Base-by-base conservation (phyloP, 37 sponge, comb jelly and placozoan species). In the Lycopodina hypogea region DNA sequence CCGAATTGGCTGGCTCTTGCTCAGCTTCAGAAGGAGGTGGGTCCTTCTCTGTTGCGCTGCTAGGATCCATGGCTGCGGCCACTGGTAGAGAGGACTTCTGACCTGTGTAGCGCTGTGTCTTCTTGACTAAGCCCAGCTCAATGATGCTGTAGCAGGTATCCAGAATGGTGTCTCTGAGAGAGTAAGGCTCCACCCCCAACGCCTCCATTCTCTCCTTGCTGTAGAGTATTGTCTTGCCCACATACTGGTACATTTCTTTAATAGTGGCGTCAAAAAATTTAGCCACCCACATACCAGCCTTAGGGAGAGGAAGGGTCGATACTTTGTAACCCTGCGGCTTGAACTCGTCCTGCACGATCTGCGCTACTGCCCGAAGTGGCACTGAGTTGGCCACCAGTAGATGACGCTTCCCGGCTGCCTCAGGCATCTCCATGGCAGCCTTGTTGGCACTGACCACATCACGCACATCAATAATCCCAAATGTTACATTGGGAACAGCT, bases 371-470 rank as follows among this genome's bases (percentile, higher is more conserved):
- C 41, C 34, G 77, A 52, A 80, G 38, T 58, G 69, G 79, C n/a
- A 92, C 15, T 26, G 45, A 74, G 24, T 52, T 52, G 14, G 23
- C 48, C 12, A 38, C n/a, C 11, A 83, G 40, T 18, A 91, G 45
- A 60, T 72, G 78, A 0, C 96, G 73, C n/a, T 86, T 85, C 3
- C 92, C 95, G 35, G 73, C 75, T 33, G 92, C 92, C 29, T 85
- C 90, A 1, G 84, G 80, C 29, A 62, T 83, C 24, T 84, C 78
- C 89, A 96, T 83, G 35, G 94, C 97, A 7, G 83, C 82, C 69
- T 93, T 86, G 69, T 93, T 87, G 23, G 87, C 94, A 17, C 75
- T 81, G n/a, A 89, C 92, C 21, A 93, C 92, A 83, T 96, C 97
- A 30, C 97, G 81, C 0, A 96, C 94, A 56, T 96, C 97, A 12